Conservation (phyloP, 92 coral and sea anemone genomes). For the Chrysogorgia sp. region DNA sequence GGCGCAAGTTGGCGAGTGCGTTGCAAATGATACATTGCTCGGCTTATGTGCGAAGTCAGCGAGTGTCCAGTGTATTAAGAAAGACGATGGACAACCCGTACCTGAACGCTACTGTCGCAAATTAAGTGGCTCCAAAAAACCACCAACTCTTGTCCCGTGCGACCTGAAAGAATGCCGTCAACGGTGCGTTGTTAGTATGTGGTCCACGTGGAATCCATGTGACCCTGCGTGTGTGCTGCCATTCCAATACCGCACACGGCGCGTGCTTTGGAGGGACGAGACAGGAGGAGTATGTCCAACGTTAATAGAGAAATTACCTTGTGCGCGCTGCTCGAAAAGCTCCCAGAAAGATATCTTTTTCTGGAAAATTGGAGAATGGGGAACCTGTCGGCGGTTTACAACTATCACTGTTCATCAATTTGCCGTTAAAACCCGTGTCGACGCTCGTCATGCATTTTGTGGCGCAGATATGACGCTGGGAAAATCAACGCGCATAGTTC, state of each 20-base stretch:
- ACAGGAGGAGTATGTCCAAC: conserved; percentile 14
- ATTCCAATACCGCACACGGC: conserved; percentile 26
- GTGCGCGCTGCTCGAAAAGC: conserved; percentile 16
- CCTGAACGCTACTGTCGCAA: conserved; percentile 20
- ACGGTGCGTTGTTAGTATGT: conserved; percentile 37
- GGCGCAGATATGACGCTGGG: conserved; percentile 9
- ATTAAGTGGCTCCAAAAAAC: background rate
- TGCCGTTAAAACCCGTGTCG: background rate
- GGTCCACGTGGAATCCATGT: conserved; percentile 37
- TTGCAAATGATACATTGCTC: conserved; percentile 6
- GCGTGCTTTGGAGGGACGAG: conserved; percentile 19
- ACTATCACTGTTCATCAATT: conserved; percentile 4
- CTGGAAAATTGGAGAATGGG: conserved; percentile 19
- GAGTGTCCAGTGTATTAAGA: conserved; percentile 16
- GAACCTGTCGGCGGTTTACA: conserved; percentile 21
- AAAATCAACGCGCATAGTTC: conserved; percentile 34
- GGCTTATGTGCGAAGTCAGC: conserved; percentile 8
- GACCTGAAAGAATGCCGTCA: conserved; percentile 14
- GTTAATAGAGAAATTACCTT: conserved; percentile 3
- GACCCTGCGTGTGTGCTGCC: conserved; percentile 11
- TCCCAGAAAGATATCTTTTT: background rate
- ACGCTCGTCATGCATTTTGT: background rate
- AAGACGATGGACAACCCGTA: conserved; percentile 1
- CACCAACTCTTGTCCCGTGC: background rate
- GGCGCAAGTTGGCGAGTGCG: background rate